Base-by-base conservation (phyloP, 1,140 invertebrate genomes). In the Lordiphosa collinella region DNA sequence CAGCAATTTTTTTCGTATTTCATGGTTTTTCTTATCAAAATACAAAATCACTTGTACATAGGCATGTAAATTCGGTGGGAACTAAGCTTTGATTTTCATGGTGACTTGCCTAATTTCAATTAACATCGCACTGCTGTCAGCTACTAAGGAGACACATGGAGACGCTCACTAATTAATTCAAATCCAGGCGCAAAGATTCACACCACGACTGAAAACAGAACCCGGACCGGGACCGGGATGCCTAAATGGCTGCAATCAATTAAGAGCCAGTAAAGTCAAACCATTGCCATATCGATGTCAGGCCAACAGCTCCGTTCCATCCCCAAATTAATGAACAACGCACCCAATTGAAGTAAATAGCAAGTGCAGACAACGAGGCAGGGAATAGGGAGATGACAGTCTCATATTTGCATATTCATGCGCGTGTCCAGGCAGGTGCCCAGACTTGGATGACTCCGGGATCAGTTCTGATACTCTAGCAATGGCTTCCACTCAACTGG, bases 361-460 rank as follows among this genome's bases (percentile, higher is more conserved):
- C 55, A 47, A 38, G 12, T 51, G 49, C 31, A 36, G 44, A 34
- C 12, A 57, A 48, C 14, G 13, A 31, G 18, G 53, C 25, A n/a
- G n/a, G n/a, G n/a, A n/a, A n/a, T n/a, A n/a, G n/a, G 41, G 34
- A 36, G 48, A 22, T 67, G 61, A 71, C 62, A 60, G 58, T 29
- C 40, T 84, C 71, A 82, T 82, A 82, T 82, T 84, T 82, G 78
- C 76, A 82, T 82, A 82, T 82, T 82, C 78, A 82, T 84, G 76
- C 31, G 32, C 16, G 36, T 50, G 34, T 36, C 3, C 22, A 12
- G 4, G 10, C 37, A 31, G 37, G 36, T 37, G 50, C 13, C 11
- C 9, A 10, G n/a, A 8, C 10, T 29, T 22, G 31, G 22, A 48
- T 37, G 14, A 22, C 48, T 18, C 10, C 47, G 44, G 32, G 11